Conservation (phyloP, 2,113 vertebrate genomes). For the Theristicus caerulescens region DNA sequence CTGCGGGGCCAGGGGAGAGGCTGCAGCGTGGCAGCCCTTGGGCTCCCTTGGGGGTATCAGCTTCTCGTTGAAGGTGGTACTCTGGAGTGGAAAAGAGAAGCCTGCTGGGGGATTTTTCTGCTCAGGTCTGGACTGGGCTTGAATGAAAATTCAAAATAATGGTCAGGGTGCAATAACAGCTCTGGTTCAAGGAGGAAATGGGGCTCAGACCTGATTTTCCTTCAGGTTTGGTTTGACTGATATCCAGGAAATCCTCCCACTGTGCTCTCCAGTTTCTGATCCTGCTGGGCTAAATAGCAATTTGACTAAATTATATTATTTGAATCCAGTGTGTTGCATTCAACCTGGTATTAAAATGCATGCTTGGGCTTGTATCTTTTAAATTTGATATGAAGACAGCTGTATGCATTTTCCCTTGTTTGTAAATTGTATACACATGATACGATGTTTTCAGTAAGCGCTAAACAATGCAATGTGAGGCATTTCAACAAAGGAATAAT, state of each 20-base stretch:
- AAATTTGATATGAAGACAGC: slow-evolving; percentile 67
- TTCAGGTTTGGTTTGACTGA: slow-evolving; percentile 24
- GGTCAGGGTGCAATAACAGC: background rate
- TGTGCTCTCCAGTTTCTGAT: slow-evolving; percentile 7
- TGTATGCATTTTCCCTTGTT: slow-evolving; percentile 58
- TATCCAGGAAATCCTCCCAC: slow-evolving; percentile 8
- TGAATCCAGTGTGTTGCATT: background rate
- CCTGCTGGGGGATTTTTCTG: background rate
- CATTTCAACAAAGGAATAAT: slow-evolving; percentile 65
- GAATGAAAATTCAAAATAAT: background rate
- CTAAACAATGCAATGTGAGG: slow-evolving; percentile 73
- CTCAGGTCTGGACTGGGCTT: background rate
- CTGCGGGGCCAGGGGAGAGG: background rate
- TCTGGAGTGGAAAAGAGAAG: background rate
- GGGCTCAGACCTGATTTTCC: background rate
- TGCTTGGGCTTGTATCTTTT: slow-evolving; percentile 39
- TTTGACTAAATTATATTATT: slow-evolving; percentile 29
- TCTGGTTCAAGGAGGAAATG: background rate
- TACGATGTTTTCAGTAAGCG: slow-evolving; percentile 67
- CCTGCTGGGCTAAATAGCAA: background rate
- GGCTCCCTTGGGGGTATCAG: background rate
- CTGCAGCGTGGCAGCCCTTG: background rate
- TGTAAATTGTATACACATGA: slow-evolving; percentile 68
- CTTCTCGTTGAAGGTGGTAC: background rate
- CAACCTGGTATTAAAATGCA: slow-evolving; percentile 15